Conservation (phyloP, 2,888 invertebrate species). For the Harpalus rufipes region DNA sequence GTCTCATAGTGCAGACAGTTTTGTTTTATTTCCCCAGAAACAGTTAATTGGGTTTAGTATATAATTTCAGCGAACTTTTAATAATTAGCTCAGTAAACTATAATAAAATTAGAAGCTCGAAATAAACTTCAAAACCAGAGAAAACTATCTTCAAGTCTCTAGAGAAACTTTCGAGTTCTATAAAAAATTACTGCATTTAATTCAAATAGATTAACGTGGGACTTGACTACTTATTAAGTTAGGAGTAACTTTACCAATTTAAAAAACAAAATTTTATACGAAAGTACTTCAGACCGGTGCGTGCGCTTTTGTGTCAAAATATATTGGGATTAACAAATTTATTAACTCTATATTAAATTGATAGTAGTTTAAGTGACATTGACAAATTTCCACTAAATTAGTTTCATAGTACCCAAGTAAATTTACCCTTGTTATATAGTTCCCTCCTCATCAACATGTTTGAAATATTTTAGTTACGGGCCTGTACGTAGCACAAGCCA, state of each 20-base stretch:
- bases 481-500: background rate
- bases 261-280: background rate
- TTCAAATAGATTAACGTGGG: background rate
- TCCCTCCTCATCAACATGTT: background rate
- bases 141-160: background rate
- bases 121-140: constrained; percentile 6
- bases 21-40: background rate
- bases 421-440: background rate
- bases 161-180: background rate
- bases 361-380: background rate
- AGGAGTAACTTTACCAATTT: background rate
- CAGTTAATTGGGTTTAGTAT: background rate
- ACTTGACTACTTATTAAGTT: background rate
- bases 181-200: background rate
- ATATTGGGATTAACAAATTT: background rate
- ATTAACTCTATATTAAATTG: background rate
- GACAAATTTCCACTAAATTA: background rate
- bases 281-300: background rate
- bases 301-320: background rate
- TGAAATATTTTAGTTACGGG: constrained; percentile 9
- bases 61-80: background rate
- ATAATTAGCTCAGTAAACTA: background rate
- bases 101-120: constrained; percentile 3
- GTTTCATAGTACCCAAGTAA: background rate
- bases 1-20: background rate